A percentile compares a stretch with the other conserved stretches of the same genome.
These are phyloP conservation scores for Austrofundulus limnaeus DNA, from an alignment of 2,113 vertebrate species.

Conservation along the genomic window DNA sequence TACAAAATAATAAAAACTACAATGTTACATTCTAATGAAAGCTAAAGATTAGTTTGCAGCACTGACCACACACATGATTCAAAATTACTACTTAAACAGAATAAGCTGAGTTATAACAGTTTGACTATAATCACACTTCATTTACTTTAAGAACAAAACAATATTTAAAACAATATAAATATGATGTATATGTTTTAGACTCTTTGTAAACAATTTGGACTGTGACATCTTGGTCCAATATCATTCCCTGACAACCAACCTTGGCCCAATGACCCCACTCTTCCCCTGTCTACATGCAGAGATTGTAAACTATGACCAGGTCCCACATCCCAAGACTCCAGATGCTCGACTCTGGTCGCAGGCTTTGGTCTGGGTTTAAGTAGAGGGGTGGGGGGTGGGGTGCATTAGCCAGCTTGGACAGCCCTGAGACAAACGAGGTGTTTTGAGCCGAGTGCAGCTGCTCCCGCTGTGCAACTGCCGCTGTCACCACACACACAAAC, in stretches of 20 bases:
- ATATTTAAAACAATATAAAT: no score
- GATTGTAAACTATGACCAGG: conserved; percentile 56
- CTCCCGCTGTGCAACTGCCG: conserved; percentile 85
- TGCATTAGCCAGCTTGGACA: conserved; percentile 87
- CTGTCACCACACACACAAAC: conserved; percentile 50
- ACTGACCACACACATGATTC: no score
- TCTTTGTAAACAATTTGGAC: conserved; percentile 21
- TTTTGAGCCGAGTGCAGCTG: conserved; percentile 88
- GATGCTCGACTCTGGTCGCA: conserved; percentile 74
- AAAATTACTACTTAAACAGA: no score
- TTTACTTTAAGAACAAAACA: not conserved
- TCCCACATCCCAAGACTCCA: conserved; percentile 79
- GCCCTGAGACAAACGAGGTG: conserved; percentile 90
- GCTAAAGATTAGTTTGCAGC: no score
- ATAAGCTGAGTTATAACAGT: no score
- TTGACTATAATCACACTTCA: not conserved
- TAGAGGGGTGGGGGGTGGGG: conserved; percentile 60
- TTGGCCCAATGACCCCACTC: conserved; percentile 50
- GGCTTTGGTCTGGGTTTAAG: conserved; percentile 77
- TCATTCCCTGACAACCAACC: conserved; percentile 56
- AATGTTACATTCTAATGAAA: no score
- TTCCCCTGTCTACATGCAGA: conserved; percentile 46
- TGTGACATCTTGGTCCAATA: conserved; percentile 47
- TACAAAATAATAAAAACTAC: not conserved
- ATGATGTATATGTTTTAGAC: conserved; percentile 8